Percentiles rank a stretch among this genome's conserved stretches.
phyloP scores from a whole-genome alignment of 1,140 invertebrate genomes.

The Drosophila kikkawai region DNA sequence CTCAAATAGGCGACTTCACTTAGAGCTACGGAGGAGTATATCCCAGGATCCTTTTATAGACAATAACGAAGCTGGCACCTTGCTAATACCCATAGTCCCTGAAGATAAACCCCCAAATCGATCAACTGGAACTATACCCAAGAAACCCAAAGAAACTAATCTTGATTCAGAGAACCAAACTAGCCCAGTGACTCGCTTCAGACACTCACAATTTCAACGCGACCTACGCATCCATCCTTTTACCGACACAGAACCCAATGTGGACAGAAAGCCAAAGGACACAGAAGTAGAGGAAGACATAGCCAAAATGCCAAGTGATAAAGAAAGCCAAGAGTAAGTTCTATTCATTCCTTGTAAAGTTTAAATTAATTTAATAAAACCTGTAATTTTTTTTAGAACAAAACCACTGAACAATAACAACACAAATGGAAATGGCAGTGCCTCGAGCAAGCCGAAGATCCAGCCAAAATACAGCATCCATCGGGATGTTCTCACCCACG shows the following conservation, averaged over 20 bases:
- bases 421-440: conserved; percentile 37
- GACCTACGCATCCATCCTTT: conserved; percentile 57
- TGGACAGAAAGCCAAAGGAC: conserved; percentile 28
- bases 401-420: conserved; percentile 72
- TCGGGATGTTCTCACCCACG: conserved; percentile 79
- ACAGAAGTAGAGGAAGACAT: conserved; percentile 36
- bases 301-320: conserved; percentile 58
- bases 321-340: conserved; percentile 66
- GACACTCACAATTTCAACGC: conserved; percentile 45
- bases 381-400: conserved; percentile 37
- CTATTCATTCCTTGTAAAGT: fast-evolving
- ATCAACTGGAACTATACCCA: conserved; percentile 36
- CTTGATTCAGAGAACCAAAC: background rate
- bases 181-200: conserved; percentile 7
- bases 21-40: conserved; percentile 5
- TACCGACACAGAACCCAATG: conserved; percentile 70
- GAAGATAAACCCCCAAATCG: background rate
- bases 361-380: too few relatives aligned
- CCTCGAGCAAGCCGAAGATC: conserved; percentile 71
- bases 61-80: conserved; percentile 47
- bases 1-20: conserved; percentile 21
- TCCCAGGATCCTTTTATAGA: conserved; percentile 12
- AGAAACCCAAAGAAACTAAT: conserved; percentile 10
- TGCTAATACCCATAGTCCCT: conserved; percentile 28
- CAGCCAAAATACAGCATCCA: conserved; percentile 78